phyloP scores from a whole-genome alignment of 2,113 vertebrate genomes.

The Serilophus lunatus region DNA sequence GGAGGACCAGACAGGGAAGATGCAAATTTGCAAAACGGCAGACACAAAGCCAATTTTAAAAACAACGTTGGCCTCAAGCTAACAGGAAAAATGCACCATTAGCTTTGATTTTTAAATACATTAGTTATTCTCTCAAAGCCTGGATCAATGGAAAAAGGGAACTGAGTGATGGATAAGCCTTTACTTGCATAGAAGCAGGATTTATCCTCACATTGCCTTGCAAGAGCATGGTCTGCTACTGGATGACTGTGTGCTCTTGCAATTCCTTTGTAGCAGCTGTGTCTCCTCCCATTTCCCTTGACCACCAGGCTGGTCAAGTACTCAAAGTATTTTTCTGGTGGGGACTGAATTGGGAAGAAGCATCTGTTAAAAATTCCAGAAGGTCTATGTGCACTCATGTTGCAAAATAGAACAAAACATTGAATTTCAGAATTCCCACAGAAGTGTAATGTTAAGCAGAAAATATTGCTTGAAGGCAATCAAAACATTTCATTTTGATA shows the following conservation, averaged over 20 bases:
- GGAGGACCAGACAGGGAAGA: neutral
- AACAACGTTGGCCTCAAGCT: neutral
- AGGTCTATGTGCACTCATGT: neutral
- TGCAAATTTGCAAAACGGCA: neutral
- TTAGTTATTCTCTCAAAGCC: neutral
- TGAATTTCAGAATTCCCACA: neutral
- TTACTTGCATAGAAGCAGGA: neutral
- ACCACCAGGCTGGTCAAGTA: neutral
- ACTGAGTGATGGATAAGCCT: neutral
- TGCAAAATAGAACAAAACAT: neutral
- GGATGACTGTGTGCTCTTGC: neutral
- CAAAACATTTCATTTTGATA: neutral
- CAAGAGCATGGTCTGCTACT: neutral
- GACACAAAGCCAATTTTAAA: constrained; percentile 19
- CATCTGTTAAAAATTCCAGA: neutral
- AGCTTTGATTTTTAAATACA: constrained; percentile 44
- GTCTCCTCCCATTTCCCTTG: neutral
- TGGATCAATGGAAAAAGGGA: neutral
- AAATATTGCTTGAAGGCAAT: neutral
- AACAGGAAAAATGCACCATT: neutral
- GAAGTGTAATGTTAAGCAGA: neutral
- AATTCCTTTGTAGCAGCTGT: neutral
- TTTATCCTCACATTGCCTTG: neutral
- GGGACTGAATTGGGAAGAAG: neutral
- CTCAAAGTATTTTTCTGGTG: neutral